Conservation (phyloP, 2,113 vertebrate genomes). For the Paedocypris sp. region DNA sequence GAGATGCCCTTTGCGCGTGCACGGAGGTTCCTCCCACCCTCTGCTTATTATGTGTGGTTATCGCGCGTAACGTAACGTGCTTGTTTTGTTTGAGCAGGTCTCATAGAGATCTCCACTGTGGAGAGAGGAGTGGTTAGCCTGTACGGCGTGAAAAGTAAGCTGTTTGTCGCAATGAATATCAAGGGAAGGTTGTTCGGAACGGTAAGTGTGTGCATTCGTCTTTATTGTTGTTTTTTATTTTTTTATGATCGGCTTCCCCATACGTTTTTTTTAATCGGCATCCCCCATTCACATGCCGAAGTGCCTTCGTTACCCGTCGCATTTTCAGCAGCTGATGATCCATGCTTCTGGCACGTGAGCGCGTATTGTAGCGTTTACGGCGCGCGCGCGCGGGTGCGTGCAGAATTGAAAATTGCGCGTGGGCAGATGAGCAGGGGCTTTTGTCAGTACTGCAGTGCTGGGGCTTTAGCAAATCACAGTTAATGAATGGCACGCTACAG, state of each 20-base stretch:
- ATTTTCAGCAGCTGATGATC: not conserved
- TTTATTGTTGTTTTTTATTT: slow-evolving; percentile 5
- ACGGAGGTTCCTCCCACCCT: slow-evolving; percentile 59
- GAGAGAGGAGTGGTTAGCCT: slow-evolving; percentile 88
- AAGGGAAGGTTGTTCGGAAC: slow-evolving; percentile 84
- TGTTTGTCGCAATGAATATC: slow-evolving; percentile 90
- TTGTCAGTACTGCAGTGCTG: not conserved
- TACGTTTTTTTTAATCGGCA: no score
- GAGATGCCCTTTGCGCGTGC: slow-evolving; percentile 38
- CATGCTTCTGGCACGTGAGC: not conserved
- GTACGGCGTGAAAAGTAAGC: slow-evolving; percentile 77
- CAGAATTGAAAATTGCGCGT: not conserved
- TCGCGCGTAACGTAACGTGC: slow-evolving; percentile 26
- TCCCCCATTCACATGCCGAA: no score
- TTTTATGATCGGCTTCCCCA: no score
- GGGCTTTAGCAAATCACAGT: not conserved
- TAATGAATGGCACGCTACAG: not conserved
- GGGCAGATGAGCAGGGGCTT: not conserved
- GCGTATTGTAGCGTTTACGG: not conserved
- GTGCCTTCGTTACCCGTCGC: not conserved
- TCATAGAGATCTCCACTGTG: slow-evolving; percentile 91
- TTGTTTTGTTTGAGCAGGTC: slow-evolving; percentile 59
- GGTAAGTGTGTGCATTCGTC: slow-evolving; percentile 60
- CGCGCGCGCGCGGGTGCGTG: not conserved
- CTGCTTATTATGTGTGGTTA: slow-evolving; percentile 41